phyloP scores from a whole-genome alignment of 2,113 vertebrate species.

The Gila orcuttii region DNA sequence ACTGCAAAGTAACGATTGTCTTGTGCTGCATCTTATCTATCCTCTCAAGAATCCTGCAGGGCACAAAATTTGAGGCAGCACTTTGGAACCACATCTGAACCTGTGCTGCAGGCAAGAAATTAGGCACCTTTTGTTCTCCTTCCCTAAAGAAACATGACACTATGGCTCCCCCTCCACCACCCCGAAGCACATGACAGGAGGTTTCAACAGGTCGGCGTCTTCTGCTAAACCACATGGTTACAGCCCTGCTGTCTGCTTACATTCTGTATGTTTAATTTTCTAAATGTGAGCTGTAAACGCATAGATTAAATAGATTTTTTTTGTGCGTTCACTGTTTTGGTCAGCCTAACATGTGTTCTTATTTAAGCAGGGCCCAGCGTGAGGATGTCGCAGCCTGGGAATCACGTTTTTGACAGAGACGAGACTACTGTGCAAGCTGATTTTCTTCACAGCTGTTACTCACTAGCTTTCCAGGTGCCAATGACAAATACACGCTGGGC shows the following conservation, averaged over 20 bases:
- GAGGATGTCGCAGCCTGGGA: constrained; percentile 50
- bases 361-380: constrained; percentile 57
- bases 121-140: constrained; percentile 56
- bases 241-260: constrained; percentile 15
- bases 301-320: constrained; percentile 23
- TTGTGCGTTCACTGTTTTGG: constrained; percentile 41
- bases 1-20: constrained; percentile 57
- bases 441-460: constrained; percentile 67
- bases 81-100: constrained; percentile 37
- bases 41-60: constrained; percentile 11
- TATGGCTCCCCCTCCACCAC: constrained; percentile 18
- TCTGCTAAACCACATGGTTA: constrained; percentile 30
- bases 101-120: constrained; percentile 39
- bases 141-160: constrained; percentile 51
- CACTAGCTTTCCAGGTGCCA: constrained; percentile 65
- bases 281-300: constrained; percentile 10
- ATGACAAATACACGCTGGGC: constrained; percentile 63
- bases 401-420: constrained; percentile 48
- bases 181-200: constrained; percentile 22
- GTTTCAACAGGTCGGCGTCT: constrained; percentile 51
- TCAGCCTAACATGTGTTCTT: constrained; percentile 59
- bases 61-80: constrained; percentile 32
- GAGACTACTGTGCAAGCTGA: constrained; percentile 57
- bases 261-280: constrained; percentile 3
- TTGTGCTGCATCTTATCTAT: constrained; percentile 27